Evolutionary conservation across 2,888 invertebrate species (phyloP).

Genomic region (Serrognathus titanus): DNA sequence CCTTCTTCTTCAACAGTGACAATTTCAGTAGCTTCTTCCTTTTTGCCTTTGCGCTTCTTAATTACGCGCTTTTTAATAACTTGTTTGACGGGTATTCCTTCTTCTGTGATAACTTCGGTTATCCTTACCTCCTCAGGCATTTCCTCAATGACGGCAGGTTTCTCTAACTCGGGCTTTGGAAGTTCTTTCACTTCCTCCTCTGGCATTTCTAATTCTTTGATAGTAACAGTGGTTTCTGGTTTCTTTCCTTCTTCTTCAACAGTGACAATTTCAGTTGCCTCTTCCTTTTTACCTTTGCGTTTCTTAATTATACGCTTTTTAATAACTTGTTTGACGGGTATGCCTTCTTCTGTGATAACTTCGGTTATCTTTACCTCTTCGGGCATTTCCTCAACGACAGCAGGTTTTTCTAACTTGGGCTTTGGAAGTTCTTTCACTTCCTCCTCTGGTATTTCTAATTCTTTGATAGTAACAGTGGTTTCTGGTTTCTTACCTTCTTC

Average conservation of each 20-base stretch:
- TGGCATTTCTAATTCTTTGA: slow-evolving; percentile 29
- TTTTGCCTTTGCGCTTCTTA: slow-evolving; percentile 23
- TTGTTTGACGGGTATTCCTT: slow-evolving; percentile 38
- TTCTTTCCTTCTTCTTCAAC: slow-evolving; percentile 35
- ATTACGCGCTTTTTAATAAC: slow-evolving; percentile 11
- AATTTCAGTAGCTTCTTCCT: slow-evolving; percentile 40
- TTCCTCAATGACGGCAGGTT: slow-evolving; percentile 31
- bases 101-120: slow-evolving; percentile 31
- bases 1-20: slow-evolving; percentile 45
- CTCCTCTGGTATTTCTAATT: slow-evolving; percentile 23
- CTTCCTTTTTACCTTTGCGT: slow-evolving; percentile 37
- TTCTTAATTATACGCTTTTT: slow-evolving; percentile 40
- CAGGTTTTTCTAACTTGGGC: slow-evolving; percentile 14
- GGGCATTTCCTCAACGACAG: slow-evolving; percentile 31
- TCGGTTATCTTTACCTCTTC: slow-evolving; percentile 30
- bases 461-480: slow-evolving; percentile 36
- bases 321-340: slow-evolving; percentile 32
- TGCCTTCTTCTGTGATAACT: slow-evolving; percentile 28
- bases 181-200: slow-evolving; percentile 35
- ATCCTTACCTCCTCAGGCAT: slow-evolving; percentile 35
- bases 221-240: slow-evolving; percentile 34
- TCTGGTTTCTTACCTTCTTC: slow-evolving; percentile 48
- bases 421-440: slow-evolving; percentile 15
- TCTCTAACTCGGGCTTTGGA: slow-evolving; percentile 27
- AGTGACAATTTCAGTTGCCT: slow-evolving; percentile 34